Evolutionary conservation across 2,888 invertebrate genomes (phyloP), one percentile per base, ranked within the genome.

Genomic region (Pheosia gnoma): DNA sequence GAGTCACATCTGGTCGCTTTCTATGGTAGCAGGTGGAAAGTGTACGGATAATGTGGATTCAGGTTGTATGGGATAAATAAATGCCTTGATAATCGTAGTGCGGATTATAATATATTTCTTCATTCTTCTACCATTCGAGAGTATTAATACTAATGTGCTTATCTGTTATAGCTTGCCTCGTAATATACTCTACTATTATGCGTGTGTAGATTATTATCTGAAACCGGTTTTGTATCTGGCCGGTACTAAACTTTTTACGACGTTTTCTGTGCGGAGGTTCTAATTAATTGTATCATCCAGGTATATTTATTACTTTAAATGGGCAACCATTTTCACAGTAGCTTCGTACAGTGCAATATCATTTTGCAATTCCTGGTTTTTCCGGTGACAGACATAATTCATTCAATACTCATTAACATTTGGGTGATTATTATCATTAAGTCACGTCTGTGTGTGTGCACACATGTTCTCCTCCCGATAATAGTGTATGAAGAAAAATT

Each of bases 11-110:
- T 71, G 64, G 61, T 68, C 60, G 77, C 83, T 82, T 82, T 82
- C 82, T 77, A 78, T 60, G 54, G 39, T 66, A 59, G 67, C 70
- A 68, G 68, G 61, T 79, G 75, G 77, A 80, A 80, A 81, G 75
- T 73, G 64, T 70, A 60, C 63, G 64, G 68, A 73, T 71, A 65
- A 62, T 55, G 59, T 59, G 38, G 63, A 53, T 53, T 58, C 57
- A 47, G 9, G 53, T 54, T 53, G 61, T 62, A 58, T 41, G 54
- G 61, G 56, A 57, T 64, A 61, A 67, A 67, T 54, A 61, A 45
- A 63, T 25, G 13, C 47, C n/a, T 13, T 13, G 25, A 51, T 51
- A 13, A n/a, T n/a, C n/a, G 25, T 13, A 6, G 51, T 8, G 25
- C 51, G 7, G 51, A 51, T 51, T 13, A n/a, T 51, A 1, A 25